These are phyloP conservation scores for Apaloderma vittatum DNA, from an alignment of 2,113 vertebrate species.

Conservation along the genomic window DNA sequence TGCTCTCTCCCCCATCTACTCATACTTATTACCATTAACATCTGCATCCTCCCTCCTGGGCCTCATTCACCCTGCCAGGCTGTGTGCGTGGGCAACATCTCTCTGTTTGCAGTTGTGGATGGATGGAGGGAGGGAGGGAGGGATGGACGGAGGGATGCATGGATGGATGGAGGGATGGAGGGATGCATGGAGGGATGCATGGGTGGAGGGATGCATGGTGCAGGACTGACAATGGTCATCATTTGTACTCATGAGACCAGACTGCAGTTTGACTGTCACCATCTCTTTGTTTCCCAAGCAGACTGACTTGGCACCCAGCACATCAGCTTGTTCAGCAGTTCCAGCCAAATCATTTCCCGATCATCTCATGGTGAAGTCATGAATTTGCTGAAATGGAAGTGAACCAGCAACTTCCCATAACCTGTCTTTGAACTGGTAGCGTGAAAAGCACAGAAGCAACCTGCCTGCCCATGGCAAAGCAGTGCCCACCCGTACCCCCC, in stretches of 20 bases:
- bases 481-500: not conserved
- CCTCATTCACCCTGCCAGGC: not conserved
- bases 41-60: not conserved
- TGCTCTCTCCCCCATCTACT: not conserved
- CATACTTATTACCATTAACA: not conserved
- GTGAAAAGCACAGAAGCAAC: not conserved
- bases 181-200: not conserved
- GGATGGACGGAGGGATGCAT: not conserved
- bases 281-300: not conserved
- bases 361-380: not conserved
- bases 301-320: not conserved
- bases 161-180: no score
- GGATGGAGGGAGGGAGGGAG: not conserved
- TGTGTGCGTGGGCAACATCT: not conserved
- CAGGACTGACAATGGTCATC: not conserved
- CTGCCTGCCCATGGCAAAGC: accelerated
- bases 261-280: not conserved
- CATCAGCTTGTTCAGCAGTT: not conserved
- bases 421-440: not conserved
- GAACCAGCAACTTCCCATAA: not conserved
- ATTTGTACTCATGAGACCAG: not conserved
- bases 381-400: not conserved
- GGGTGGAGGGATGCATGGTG: not conserved
- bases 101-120: not conserved
- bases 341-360: not conserved